These are phyloP conservation scores for Syrmaticus mikado DNA, from an alignment of 2,113 vertebrate genomes.

Conservation along the genomic window DNA sequence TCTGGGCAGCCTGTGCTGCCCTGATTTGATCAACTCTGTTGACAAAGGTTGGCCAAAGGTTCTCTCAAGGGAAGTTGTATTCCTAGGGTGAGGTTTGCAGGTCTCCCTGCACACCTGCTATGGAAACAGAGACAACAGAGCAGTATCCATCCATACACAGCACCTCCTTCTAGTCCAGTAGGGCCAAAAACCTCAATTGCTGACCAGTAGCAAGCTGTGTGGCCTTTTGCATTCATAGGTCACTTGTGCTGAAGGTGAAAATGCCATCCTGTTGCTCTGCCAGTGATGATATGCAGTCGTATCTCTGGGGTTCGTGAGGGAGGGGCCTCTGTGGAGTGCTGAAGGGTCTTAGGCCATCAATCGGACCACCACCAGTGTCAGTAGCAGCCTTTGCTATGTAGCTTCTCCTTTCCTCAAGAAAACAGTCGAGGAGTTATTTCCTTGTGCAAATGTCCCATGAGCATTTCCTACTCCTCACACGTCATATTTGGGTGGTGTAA, in stretches of 20 bases:
- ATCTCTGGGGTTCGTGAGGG: not conserved
- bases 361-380: not conserved
- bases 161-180: not conserved
- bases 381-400: not conserved
- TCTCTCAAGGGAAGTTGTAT: not conserved
- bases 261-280: not conserved
- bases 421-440: not conserved
- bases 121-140: not conserved
- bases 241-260: not conserved
- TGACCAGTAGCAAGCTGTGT: not conserved
- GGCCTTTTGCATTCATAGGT: not conserved
- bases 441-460: not conserved
- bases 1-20: not conserved
- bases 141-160: accelerated
- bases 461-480: not conserved
- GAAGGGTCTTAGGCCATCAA: not conserved
- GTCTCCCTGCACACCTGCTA: not conserved
- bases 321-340: not conserved
- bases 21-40: not conserved
- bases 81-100: not conserved
- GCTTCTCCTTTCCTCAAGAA: not conserved
- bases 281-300: not conserved
- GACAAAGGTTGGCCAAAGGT: not conserved
- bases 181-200: not conserved
- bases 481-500: not conserved